A percentile compares a stretch with the other conserved stretches of the same genome.
phyloP scores from a whole-genome alignment of 2,888 invertebrate species.

The Hylaea fasciaria region DNA sequence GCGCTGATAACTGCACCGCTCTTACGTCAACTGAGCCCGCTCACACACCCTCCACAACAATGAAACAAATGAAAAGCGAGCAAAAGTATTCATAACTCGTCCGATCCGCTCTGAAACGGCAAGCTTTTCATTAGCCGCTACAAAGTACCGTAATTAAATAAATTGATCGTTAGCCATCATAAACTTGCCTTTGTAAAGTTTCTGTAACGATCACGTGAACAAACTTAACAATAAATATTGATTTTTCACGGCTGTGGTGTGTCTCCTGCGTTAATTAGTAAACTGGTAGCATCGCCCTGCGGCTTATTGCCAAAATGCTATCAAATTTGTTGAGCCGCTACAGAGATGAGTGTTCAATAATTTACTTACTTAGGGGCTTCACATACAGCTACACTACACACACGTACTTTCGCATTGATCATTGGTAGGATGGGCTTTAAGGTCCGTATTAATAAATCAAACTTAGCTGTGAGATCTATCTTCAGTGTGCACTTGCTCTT shows the following conservation, averaged over 20 bases:
- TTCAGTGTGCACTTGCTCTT: no score
- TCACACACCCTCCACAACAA: constrained; percentile 16
- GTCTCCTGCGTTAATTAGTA: background rate
- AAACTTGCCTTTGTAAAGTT: constrained; percentile 61
- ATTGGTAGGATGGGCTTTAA: no score
- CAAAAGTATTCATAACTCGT: constrained; percentile 50
- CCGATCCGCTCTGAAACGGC: constrained; percentile 45
- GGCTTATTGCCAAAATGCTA: background rate
- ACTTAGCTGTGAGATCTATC: no score
- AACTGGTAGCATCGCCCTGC: no score
- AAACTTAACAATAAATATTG: constrained; percentile 58
- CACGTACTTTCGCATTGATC: no score
- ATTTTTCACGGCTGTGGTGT: constrained; percentile 6
- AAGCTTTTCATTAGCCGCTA: constrained; percentile 56
- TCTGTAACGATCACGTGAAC: constrained; percentile 59
- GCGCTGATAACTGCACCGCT: constrained; percentile 61
- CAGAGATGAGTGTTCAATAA: no score
- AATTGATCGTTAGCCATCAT: constrained; percentile 66
- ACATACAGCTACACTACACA: no score
- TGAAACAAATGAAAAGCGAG: constrained; percentile 32
- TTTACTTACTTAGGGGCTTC: no score
- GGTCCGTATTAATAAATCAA: no score
- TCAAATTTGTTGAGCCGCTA: no score
- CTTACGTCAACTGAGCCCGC: no score
- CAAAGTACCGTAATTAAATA: constrained; percentile 64